Evolutionary conservation across 2,797 vertebrate species (phyloP).

Genomic region (Capromys pilorides): DNA sequence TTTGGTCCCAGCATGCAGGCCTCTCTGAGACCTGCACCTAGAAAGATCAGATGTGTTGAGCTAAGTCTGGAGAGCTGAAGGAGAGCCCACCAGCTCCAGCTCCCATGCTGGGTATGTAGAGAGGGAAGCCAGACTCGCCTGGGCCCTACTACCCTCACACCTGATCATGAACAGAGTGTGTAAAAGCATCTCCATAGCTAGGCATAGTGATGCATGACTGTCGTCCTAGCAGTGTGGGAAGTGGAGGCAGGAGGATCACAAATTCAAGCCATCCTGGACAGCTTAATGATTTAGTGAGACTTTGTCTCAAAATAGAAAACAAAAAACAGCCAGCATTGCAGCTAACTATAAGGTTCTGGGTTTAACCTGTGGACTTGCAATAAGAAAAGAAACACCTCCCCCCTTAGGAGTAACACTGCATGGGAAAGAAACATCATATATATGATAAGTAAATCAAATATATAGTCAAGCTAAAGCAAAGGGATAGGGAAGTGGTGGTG

Average conservation of each 20-base stretch:
- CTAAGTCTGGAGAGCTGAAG: background rate
- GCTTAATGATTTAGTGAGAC: background rate
- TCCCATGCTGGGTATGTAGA: background rate
- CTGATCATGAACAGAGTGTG: background rate
- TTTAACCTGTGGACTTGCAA: background rate
- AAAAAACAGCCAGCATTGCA: background rate
- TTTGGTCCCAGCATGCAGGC: background rate
- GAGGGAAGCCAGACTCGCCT: background rate
- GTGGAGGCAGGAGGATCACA: background rate
- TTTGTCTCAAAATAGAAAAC: background rate
- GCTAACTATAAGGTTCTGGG: background rate
- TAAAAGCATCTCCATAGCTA: background rate
- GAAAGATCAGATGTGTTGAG: background rate
- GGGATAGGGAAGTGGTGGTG: background rate
- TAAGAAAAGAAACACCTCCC: background rate
- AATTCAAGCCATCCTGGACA: background rate
- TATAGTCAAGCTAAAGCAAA: background rate
- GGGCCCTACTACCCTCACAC: background rate
- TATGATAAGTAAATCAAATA: background rate
- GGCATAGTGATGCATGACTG: background rate
- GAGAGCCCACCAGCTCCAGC: background rate
- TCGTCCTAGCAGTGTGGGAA: background rate
- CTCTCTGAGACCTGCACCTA: background rate
- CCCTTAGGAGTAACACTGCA: background rate
- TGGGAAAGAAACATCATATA: background rate